Conservation (phyloP, 2,888 invertebrate species). For the Mesorhabditis sp. region DNA sequence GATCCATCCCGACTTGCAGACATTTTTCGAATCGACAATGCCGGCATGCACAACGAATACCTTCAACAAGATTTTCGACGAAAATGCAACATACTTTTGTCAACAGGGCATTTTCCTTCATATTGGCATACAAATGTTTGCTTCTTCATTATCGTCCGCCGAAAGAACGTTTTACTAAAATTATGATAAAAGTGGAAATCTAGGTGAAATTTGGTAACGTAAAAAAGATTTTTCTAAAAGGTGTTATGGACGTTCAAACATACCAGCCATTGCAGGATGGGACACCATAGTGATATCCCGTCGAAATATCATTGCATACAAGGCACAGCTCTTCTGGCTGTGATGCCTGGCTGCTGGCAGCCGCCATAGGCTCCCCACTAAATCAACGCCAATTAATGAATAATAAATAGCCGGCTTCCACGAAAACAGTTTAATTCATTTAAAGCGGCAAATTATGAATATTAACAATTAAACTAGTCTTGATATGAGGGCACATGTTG, state of each 20-base stretch:
- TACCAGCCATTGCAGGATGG: conserved; percentile 55
- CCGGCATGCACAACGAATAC: conserved; percentile 55
- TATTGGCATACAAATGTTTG: conserved; percentile 53
- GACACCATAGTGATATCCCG: conserved; percentile 55
- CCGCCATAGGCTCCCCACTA: neutral
- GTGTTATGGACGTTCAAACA: conserved; percentile 5
- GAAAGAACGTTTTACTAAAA: conserved; percentile 55
- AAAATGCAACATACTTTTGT: conserved; percentile 30
- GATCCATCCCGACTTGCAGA: conserved; percentile 43
- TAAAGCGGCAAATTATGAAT: no score
- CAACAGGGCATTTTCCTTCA: conserved; percentile 46
- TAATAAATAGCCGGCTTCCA: no score
- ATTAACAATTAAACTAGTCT: no score
- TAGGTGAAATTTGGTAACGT: neutral
- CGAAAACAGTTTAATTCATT: no score
- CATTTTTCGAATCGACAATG: conserved; percentile 53
- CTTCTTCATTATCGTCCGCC: conserved; percentile 56
- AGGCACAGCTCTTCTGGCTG: conserved; percentile 41
- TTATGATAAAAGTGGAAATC: neutral
- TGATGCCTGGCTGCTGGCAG: conserved; percentile 18
- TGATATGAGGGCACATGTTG: no score
- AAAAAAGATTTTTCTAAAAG: neutral
- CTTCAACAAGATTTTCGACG: conserved; percentile 15
- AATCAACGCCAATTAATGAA: no score
- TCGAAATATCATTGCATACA: conserved; percentile 50